Base-by-base conservation (phyloP, 1,140 invertebrate genomes). In the Gonatopus flavifemur region DNA sequence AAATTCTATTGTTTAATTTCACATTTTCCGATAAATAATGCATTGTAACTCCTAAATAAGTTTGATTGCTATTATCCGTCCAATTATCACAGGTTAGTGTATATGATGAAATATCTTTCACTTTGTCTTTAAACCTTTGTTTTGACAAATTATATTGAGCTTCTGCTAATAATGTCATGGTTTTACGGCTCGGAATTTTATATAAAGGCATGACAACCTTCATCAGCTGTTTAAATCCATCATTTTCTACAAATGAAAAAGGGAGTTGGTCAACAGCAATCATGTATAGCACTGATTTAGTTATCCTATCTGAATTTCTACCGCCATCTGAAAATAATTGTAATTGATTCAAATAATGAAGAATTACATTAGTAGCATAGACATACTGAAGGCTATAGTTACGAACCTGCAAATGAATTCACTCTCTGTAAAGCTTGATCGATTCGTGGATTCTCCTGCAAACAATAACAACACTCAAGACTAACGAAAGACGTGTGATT, bases 221-320 rank as follows among this genome's bases (percentile, higher is more conserved):
- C 50, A 69, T 58, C 32, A 69, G 55, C 24, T 39, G 41, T n/a
- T n/a, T n/a, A n/a, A n/a, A n/a, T n/a, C n/a, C n/a, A n/a, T n/a
- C n/a, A n/a, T n/a, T n/a, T n/a, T 70, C 62, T 12, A 67, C 66
- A 8, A 58, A 59, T n/a, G 55, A 54, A 18, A 69, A 49, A 19
- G 60, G 64, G 39, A 55, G 35, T 10, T 66, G 58, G 43, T 70
- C 64, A 49, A 64, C 63, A 16, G 58, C 49, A 32, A 72, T 67
- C 67, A 69, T 72, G 42, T 44, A 67, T 18, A 69, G 49, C 40
- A 70, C 55, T 31, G 54, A 40, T 53, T 66, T 52, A 8, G 55
- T 56, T 7, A 62, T 47, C 41, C 52, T 62, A 12, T 62, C 59
- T 9, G 43, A 13, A 16, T 44, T 48, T 22, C 32, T 21, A 24